phyloP scores from a whole-genome alignment of 2,113 vertebrate genomes.

The Prunella fulvescens region DNA sequence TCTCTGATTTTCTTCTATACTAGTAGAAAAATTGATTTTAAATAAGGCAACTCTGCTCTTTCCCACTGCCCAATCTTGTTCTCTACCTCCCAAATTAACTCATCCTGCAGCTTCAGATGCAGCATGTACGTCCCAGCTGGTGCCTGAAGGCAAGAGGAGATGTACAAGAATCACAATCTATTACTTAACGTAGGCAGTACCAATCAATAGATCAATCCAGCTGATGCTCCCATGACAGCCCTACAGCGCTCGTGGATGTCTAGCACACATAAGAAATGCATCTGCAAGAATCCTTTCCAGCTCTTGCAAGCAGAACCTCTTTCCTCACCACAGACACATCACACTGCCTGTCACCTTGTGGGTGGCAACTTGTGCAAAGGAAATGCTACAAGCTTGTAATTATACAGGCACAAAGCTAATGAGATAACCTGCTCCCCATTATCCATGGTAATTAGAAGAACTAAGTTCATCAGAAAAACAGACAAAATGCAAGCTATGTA shows the following conservation, averaged over 20 bases:
- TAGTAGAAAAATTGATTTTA: background rate
- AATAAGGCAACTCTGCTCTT: background rate
- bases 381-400: background rate
- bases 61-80: background rate
- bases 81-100: background rate
- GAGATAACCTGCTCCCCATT: background rate
- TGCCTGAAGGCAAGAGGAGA: background rate
- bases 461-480: background rate
- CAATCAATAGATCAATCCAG: background rate
- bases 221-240: constrained; percentile 1
- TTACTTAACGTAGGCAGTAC: background rate
- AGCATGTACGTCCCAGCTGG: background rate
- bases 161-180: background rate
- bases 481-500: background rate
- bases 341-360: background rate
- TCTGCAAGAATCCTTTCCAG: background rate
- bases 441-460: background rate
- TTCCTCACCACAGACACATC: background rate
- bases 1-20: background rate
- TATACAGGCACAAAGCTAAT: background rate
- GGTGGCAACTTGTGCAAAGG: background rate
- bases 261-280: background rate
- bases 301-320: background rate
- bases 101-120: background rate
- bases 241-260: background rate